Percentiles rank a stretch among this genome's conserved stretches.
These are phyloP conservation scores for Tetramorium parvispinum DNA, from an alignment of 1,140 invertebrate species.

Conservation along the genomic window DNA sequence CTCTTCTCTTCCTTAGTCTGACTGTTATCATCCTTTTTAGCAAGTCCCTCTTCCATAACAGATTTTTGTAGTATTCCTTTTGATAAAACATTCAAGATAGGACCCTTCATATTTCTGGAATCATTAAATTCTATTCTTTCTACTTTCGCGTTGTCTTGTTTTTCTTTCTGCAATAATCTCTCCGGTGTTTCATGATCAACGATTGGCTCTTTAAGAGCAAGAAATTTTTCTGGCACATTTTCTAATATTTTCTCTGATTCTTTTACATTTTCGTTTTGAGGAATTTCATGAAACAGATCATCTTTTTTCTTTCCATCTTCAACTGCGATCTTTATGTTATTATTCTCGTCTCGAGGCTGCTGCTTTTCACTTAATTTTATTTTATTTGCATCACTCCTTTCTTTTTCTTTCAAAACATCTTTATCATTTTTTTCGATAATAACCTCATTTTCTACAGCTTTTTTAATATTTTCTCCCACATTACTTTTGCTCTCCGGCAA, in stretches of 20 bases:
- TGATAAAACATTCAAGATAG: constrained; percentile 80
- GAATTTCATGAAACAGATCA: not conserved
- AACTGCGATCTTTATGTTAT: not conserved
- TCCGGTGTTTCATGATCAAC: not conserved
- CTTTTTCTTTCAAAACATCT: not conserved
- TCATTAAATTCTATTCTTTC: constrained; percentile 39
- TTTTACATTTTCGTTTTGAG: constrained; percentile 25
- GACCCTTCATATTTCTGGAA: constrained; percentile 66
- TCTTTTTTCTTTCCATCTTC: constrained; percentile 8
- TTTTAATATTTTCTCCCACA: not conserved
- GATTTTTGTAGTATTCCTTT: constrained; percentile 69
- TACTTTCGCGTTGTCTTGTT: constrained; percentile 43
- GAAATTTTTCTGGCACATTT: constrained; percentile 19
- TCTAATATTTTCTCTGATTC: constrained; percentile 48
- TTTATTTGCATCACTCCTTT: not conserved
- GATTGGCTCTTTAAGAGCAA: not conserved
- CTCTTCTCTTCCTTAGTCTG: constrained; percentile 18
- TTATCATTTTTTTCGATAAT: constrained; percentile 35
- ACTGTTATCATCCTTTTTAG: constrained; percentile 44
- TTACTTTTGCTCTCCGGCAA: not conserved
- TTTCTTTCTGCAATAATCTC: constrained; percentile 13
- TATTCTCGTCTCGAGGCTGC: constrained; percentile 2
- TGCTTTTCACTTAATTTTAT: constrained; percentile 12
- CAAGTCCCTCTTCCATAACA: constrained; percentile 40
- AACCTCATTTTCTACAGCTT: not conserved